These are phyloP conservation scores for Malurus melanocephalus DNA, from an alignment of 2,113 vertebrate species.

Conservation along the genomic window DNA sequence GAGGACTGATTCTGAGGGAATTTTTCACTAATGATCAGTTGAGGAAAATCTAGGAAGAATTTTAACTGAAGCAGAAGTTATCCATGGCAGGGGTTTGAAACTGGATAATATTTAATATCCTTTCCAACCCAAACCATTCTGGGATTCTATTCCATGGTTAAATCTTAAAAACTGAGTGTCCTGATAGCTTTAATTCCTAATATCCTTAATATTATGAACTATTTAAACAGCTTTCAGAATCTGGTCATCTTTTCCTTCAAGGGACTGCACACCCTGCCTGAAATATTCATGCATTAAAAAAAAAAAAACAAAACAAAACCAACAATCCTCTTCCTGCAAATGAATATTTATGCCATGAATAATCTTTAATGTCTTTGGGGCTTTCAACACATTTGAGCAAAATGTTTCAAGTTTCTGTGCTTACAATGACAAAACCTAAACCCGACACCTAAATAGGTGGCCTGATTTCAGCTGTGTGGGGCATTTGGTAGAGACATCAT, in stretches of 20 bases:
- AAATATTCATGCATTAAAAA: neutral
- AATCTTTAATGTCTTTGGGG: neutral
- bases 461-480: neutral
- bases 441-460: neutral
- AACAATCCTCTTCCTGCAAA: neutral
- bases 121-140: neutral
- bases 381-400: slow-evolving; percentile 19
- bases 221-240: neutral
- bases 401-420: neutral
- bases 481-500: neutral
- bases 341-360: slow-evolving; percentile 33
- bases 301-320: neutral
- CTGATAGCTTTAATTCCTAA: neutral
- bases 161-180: neutral
- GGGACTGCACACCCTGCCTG: neutral
- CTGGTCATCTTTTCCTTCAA: neutral
- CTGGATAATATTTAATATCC: neutral
- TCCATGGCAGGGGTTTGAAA: neutral
- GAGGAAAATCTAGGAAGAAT: neutral
- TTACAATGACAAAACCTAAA: neutral
- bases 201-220: neutral
- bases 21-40: neutral
- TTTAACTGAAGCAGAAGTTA: neutral
- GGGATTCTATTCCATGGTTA: neutral
- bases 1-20: neutral